Base-by-base conservation (phyloP, 2,888 invertebrate genomes). In the Prostheceraeus crozeri region DNA sequence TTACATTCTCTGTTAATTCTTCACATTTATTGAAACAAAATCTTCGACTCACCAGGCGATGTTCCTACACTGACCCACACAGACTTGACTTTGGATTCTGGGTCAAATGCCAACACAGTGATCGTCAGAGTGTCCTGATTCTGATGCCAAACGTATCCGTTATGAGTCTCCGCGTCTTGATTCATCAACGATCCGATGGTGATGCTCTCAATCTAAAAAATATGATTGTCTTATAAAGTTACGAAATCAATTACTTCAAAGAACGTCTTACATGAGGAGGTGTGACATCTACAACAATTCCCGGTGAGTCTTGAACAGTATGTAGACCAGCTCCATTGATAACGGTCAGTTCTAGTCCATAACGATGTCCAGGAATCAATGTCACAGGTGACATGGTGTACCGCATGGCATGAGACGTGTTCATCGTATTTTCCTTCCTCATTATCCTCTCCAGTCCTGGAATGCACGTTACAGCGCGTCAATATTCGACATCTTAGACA, bases 61-160 rank as follows among this genome's bases (percentile, higher is more conserved):
- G 66, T 67, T 55, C 68, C 68, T 10, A 69, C 66, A 19, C 65
- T 63, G 1, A 68, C 63, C 25, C 55, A 21, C 54, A 66, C 64
- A 8, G 36, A 45, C 3, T 57, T 30, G 10, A 69, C 62, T 1
- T 66, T 65, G 57, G 66, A 66, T 59, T 68, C 66, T 6, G 57
- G 59, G 36, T 69, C 68, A 3, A 51, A 31, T 6, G 65, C 67
- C 31, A 63, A 48, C 65, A 64, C 66, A 1, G 64, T 63, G 6
- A 65, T 62, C 53, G 64, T 64, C 56, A 69, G 67, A 3, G 66
- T 66, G 4, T 61, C 46, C 11, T 48, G 59, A 55, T 67, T 65
- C n/a, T 65, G 55, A 45, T 67, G 66, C 40, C 64, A 63, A 21
- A 66, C 66, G 35, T 64, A 63, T 3, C 66, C 66, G 28, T 66